A percentile compares a stretch with the other conserved stretches of the same genome.
phyloP scores from a whole-genome alignment of 2,888 invertebrate genomes.

The Ichneumon xanthorius region DNA sequence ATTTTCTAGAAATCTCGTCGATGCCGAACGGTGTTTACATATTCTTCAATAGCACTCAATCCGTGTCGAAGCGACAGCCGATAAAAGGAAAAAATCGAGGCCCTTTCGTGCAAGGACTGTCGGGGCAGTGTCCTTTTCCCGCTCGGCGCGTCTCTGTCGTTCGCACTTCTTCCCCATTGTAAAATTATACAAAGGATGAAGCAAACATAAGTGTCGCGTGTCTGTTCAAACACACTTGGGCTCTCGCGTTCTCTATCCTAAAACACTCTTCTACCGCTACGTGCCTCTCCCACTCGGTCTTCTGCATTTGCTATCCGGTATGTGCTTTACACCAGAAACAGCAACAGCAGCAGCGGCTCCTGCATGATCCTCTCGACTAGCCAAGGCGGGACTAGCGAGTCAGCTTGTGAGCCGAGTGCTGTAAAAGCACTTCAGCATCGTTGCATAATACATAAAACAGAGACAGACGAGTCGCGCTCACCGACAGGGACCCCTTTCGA shows the following conservation, averaged over 20 bases:
- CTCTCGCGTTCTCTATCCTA: constrained; percentile 67
- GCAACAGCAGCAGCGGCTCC: not conserved
- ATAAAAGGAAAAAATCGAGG: constrained; percentile 6
- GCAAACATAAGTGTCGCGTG: constrained; percentile 82
- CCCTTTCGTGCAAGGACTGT: not conserved
- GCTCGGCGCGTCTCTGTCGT: constrained; percentile 31
- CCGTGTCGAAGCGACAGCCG: constrained; percentile 3
- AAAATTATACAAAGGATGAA: constrained; percentile 80
- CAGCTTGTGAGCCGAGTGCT: constrained; percentile 62
- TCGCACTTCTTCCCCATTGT: constrained; percentile 76
- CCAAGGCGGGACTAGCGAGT: constrained; percentile 37
- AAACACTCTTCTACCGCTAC: constrained; percentile 61
- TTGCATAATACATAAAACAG: constrained; percentile 75
- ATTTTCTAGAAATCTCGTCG: not conserved
- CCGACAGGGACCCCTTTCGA: constrained; percentile 30
- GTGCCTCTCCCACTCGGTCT: constrained; percentile 39
- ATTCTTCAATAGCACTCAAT: constrained; percentile 8
- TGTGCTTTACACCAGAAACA: constrained; percentile 15
- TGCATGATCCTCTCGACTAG: constrained; percentile 11
- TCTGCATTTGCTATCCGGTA: constrained; percentile 12
- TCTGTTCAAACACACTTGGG: constrained; percentile 83
- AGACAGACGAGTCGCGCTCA: constrained; percentile 53
- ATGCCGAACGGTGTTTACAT: not conserved
- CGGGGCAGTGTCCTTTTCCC: constrained; percentile 21
- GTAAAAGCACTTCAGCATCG: constrained; percentile 73